These are phyloP conservation scores for Fulica atra DNA, from an alignment of 2,113 vertebrate species.

Conservation along the genomic window DNA sequence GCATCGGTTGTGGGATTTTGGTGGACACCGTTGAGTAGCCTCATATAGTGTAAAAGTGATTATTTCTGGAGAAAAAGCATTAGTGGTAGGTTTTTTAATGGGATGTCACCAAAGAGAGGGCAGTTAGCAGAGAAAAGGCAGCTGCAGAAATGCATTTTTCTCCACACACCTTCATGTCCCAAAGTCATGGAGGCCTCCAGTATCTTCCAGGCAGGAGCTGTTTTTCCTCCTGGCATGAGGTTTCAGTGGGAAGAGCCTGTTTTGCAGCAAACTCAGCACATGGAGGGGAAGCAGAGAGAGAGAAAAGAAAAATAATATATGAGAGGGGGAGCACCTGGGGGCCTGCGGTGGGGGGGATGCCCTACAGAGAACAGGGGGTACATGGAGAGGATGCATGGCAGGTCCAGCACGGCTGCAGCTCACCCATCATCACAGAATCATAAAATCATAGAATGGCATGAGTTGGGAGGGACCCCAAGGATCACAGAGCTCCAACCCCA, in stretches of 20 bases:
- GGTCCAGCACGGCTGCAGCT: fast-evolving
- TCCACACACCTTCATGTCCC: neutral
- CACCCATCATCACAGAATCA: no score
- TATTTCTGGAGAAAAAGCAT: neutral
- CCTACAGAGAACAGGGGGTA: neutral
- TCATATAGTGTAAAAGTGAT: neutral
- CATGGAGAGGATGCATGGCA: fast-evolving
- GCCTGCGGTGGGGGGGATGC: neutral
- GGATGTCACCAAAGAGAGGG: neutral
- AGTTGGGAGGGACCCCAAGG: no score
- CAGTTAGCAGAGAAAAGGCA: neutral
- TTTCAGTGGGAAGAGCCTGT: neutral
- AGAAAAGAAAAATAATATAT: neutral
- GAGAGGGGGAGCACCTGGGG: fast-evolving
- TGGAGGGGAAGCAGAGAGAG: neutral
- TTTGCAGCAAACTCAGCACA: neutral
- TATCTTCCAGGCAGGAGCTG: fast-evolving
- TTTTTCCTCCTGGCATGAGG: neutral
- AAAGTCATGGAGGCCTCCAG: neutral
- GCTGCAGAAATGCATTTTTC: neutral
- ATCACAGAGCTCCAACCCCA: no score
- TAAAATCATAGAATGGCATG: no score
- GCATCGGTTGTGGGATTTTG: fast-evolving
- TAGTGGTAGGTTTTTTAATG: neutral
- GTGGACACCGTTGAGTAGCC: fast-evolving